Evolutionary conservation across 2,113 vertebrate genomes (phyloP).

Genomic region (Saiga tatarica): DNA sequence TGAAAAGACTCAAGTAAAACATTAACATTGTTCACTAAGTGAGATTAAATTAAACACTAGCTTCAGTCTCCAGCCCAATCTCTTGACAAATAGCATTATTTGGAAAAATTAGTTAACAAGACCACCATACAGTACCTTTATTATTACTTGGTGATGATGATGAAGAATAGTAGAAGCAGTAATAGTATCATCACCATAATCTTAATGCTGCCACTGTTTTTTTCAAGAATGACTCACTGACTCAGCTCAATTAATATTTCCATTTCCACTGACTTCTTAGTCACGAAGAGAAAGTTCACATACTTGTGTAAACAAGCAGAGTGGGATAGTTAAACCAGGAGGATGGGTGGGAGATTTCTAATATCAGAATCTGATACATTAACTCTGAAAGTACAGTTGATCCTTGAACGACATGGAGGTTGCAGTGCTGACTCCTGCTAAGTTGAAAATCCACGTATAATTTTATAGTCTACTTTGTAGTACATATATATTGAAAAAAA

Average conservation of each 20-base stretch:
- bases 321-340: not conserved
- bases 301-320: not conserved
- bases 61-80: not conserved
- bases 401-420: not conserved
- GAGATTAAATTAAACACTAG: slow-evolving; percentile 19
- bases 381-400: not conserved
- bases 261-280: not conserved
- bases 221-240: not conserved
- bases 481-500: not conserved
- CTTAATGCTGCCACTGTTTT: not conserved
- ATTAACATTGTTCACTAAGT: not conserved
- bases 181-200: not conserved
- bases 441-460: not conserved
- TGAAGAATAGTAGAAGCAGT: not conserved
- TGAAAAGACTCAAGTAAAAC: not conserved
- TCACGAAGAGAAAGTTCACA: not conserved
- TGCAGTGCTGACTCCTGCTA: not conserved
- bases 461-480: not conserved
- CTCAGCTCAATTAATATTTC: not conserved
- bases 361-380: not conserved
- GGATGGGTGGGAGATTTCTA: not conserved
- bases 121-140: not conserved
- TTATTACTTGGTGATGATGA: not conserved
- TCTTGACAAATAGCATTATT: not conserved
- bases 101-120: not conserved